These are phyloP conservation scores for Oplegnathus fasciatus DNA, from an alignment of 2,113 vertebrate genomes.

Conservation along the genomic window DNA sequence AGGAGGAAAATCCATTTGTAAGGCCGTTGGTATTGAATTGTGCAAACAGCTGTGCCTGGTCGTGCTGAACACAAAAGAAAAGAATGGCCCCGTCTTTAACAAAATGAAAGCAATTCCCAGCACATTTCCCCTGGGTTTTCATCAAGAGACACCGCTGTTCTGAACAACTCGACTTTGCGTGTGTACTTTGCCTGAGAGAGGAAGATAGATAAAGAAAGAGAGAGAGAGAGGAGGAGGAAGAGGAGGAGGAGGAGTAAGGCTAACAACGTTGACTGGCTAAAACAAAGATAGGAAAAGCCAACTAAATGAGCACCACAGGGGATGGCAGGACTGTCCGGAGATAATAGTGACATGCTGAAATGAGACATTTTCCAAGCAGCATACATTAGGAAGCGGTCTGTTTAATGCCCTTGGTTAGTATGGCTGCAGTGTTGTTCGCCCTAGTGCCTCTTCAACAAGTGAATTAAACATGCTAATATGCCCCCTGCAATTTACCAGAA, in stretches of 20 bases:
- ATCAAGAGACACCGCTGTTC: conserved; percentile 62
- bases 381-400: conserved; percentile 32
- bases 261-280: conserved; percentile 50
- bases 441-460: conserved; percentile 54
- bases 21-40: conserved; percentile 52
- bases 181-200: conserved; percentile 51
- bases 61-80: conserved; percentile 63
- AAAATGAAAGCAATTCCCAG: conserved; percentile 71
- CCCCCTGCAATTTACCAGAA: conserved; percentile 45
- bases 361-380: conserved; percentile 53
- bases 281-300: conserved; percentile 51
- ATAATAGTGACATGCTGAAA: conserved; percentile 45
- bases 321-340: conserved; percentile 28
- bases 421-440: conserved; percentile 29
- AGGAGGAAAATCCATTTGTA: conserved; percentile 65
- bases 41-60: conserved; percentile 71
- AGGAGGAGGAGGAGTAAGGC: neutral
- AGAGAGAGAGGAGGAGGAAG: neutral
- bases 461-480: conserved; percentile 63
- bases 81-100: conserved; percentile 67
- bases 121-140: conserved; percentile 65
- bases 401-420: conserved; percentile 46
- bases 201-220: conserved; percentile 10
- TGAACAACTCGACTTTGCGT: conserved; percentile 61
- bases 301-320: conserved; percentile 57